Evolutionary conservation across 2,113 vertebrate species (phyloP).

Genomic region (Alethe diademata): DNA sequence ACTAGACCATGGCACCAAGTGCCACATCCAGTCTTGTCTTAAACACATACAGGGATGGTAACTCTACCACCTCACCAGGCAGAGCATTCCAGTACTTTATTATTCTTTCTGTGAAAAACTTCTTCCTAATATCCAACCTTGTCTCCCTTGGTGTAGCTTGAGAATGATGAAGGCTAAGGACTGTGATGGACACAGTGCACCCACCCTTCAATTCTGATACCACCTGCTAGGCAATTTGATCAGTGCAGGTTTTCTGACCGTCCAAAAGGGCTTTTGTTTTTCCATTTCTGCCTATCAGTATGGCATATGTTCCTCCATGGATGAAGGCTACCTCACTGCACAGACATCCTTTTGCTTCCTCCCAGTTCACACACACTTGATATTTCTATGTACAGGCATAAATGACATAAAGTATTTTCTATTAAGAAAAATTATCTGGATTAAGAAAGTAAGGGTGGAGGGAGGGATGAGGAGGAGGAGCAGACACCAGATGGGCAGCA

Average conservation of each 20-base stretch:
- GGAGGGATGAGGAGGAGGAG: background rate
- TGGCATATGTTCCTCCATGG: rapidly evolving
- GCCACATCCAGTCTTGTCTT: too few relatives aligned
- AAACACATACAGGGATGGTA: too few relatives aligned
- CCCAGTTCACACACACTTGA: background rate
- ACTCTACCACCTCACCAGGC: too few relatives aligned
- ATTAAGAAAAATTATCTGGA: background rate
- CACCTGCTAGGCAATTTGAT: background rate
- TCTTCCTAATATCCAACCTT: too few relatives aligned
- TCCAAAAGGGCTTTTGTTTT: background rate
- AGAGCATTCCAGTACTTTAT: too few relatives aligned
- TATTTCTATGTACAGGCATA: background rate
- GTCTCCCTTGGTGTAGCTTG: too few relatives aligned
- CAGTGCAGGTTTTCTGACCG: background rate
- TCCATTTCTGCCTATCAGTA: background rate
- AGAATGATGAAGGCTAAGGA: background rate
- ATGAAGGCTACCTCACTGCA: background rate
- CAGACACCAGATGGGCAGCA: background rate
- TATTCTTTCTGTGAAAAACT: too few relatives aligned
- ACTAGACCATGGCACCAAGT: too few relatives aligned
- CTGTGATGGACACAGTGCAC: background rate
- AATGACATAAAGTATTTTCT: background rate
- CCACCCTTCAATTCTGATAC: background rate
- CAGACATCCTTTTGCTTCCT: background rate
- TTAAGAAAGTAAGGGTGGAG: background rate